Conservation (phyloP, 2,113 vertebrate species). For the Dromiciops gliroides region DNA sequence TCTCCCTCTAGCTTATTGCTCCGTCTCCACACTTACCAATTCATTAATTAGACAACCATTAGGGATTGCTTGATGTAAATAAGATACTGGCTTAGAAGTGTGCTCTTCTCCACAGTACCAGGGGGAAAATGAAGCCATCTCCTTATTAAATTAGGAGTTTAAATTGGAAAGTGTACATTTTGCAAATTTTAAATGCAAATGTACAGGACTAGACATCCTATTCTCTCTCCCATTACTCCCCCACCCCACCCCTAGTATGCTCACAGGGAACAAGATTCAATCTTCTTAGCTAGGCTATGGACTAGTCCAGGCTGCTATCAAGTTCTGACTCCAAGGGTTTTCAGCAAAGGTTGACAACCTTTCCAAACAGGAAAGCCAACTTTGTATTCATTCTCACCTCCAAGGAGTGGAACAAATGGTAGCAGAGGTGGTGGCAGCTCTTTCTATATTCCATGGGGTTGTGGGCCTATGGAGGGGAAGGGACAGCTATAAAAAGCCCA, state of each 20-base stretch:
- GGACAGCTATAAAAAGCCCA: background rate
- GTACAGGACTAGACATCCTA: background rate
- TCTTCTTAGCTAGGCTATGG: background rate
- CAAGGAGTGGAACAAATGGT: background rate
- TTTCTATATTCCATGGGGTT: background rate
- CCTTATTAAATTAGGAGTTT: background rate
- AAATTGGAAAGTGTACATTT: background rate
- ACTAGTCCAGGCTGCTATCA: background rate
- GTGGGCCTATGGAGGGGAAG: background rate
- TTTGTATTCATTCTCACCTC: background rate
- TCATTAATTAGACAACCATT: background rate
- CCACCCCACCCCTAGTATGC: background rate
- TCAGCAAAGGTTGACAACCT: background rate
- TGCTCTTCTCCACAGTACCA: constrained; percentile 11
- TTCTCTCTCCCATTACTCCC: background rate
- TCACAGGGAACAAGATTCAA: background rate
- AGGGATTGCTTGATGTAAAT: background rate
- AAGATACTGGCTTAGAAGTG: background rate
- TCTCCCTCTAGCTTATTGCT: background rate
- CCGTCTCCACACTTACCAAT: background rate
- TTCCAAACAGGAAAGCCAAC: background rate
- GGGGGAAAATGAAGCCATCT: background rate
- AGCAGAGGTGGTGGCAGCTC: background rate
- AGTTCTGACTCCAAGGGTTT: background rate
- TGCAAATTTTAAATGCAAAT: background rate